Conservation (phyloP, 2,113 vertebrate species). For the Pomatostomus ruficeps region DNA sequence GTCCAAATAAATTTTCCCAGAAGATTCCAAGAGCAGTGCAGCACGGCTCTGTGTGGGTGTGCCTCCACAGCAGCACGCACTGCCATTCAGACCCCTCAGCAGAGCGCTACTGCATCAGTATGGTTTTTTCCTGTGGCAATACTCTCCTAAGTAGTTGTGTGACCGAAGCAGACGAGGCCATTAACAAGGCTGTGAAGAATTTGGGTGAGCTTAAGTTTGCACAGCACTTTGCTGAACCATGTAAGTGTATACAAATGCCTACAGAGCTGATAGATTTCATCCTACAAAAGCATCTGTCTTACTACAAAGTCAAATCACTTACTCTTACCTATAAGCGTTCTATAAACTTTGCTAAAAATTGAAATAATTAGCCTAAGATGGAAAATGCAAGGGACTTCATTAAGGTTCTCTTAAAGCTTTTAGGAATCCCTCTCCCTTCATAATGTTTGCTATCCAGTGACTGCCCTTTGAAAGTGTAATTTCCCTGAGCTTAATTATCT, state of each 20-base stretch:
- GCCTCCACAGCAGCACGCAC: neutral
- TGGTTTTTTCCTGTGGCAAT: neutral
- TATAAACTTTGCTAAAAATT: neutral
- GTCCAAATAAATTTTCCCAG: neutral
- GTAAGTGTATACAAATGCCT: neutral
- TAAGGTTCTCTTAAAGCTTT: neutral
- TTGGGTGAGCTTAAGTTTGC: neutral
- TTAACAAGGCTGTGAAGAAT: neutral
- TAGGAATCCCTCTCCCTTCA: neutral
- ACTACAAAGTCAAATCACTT: neutral
- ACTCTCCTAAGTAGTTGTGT: neutral
- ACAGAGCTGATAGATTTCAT: neutral
- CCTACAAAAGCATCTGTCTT: neutral
- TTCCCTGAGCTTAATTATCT: neutral
- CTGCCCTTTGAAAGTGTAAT: neutral
- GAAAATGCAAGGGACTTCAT: neutral
- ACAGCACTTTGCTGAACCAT: neutral
- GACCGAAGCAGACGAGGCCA: neutral
- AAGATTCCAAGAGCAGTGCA: neutral
- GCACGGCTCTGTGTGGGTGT: accelerated
- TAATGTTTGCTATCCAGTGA: neutral
- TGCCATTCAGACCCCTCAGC: neutral
- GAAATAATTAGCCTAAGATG: neutral
- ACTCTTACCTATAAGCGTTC: neutral
- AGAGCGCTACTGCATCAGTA: neutral